phyloP scores from a whole-genome alignment of 2,797 vertebrate genomes.

The Gastrophryne carolinensis region DNA sequence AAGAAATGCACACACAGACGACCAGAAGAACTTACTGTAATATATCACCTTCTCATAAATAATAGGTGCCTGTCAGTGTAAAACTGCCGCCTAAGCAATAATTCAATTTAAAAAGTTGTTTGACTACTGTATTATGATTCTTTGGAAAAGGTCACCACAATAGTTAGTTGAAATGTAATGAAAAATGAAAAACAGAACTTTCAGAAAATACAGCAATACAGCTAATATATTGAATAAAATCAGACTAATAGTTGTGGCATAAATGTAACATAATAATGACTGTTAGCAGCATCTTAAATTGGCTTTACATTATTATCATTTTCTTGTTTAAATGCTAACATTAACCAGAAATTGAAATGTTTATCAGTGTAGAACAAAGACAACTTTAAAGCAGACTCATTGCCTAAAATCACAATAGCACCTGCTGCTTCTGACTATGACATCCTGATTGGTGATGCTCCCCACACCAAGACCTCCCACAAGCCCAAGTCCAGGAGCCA shows the following conservation, averaged over 20 bases:
- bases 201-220: conserved; percentile 2
- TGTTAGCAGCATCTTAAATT: too few species aligned
- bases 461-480: too few species aligned
- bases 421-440: too few species aligned
- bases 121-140: conserved; percentile 48
- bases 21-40: conserved; percentile 73
- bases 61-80: conserved; percentile 73
- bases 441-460: too few species aligned
- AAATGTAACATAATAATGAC: too few species aligned
- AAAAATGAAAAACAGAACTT: conserved; percentile 14
- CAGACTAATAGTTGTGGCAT: background rate
- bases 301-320: too few species aligned
- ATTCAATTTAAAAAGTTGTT: conserved; percentile 57
- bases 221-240: background rate
- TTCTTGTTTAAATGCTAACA: too few species aligned
- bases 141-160: conserved; percentile 47
- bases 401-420: too few species aligned
- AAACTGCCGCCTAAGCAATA: conserved; percentile 64
- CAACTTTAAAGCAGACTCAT: too few species aligned
- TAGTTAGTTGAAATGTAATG: conserved; percentile 29
- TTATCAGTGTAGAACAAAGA: too few species aligned
- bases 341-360: too few species aligned
- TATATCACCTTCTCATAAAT: conserved; percentile 80
- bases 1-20: conserved; percentile 80
- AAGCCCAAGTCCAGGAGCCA: too few species aligned